These are phyloP conservation scores for Euplagia quadripunctaria DNA, from an alignment of 2,888 invertebrate species.

Conservation along the genomic window DNA sequence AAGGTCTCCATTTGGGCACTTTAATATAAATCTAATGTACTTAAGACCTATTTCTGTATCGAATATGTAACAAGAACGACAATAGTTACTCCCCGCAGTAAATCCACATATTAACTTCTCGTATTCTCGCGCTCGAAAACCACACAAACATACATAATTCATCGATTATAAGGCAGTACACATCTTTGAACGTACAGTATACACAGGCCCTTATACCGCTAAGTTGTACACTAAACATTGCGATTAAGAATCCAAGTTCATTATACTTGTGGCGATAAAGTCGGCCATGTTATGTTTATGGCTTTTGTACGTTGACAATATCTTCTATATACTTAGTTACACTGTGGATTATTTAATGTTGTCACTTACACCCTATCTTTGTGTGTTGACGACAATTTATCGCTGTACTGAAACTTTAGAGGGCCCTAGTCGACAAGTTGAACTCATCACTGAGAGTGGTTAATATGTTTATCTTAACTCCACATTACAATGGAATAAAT, in stretches of 20 bases:
- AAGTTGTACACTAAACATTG: slow-evolving; percentile 18
- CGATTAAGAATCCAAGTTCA: slow-evolving; percentile 20
- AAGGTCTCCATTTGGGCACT: background rate
- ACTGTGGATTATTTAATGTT: slow-evolving; percentile 12
- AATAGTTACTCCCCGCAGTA: background rate
- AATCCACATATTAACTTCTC: too few species aligned
- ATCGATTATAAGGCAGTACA: background rate
- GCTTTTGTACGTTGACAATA: slow-evolving; percentile 2
- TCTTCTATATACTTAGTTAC: slow-evolving; percentile 6
- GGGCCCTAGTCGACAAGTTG: background rate
- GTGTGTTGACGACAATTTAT: slow-evolving; percentile 4
- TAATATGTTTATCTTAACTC: background rate
- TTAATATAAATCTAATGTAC: background rate
- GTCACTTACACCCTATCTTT: slow-evolving; percentile 1
- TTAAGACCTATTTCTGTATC: background rate
- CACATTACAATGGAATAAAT: background rate
- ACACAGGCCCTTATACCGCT: slow-evolving; percentile 9
- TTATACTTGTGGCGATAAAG: slow-evolving; percentile 23
- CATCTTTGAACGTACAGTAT: slow-evolving; percentile 1
- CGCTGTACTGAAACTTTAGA: background rate
- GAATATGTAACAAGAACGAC: background rate
- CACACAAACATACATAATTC: background rate
- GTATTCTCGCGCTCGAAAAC: background rate
- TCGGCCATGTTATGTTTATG: slow-evolving; percentile 16
- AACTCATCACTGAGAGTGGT: background rate